Conservation (phyloP, 2,888 invertebrate species). For the Trachelus troglodyta region DNA sequence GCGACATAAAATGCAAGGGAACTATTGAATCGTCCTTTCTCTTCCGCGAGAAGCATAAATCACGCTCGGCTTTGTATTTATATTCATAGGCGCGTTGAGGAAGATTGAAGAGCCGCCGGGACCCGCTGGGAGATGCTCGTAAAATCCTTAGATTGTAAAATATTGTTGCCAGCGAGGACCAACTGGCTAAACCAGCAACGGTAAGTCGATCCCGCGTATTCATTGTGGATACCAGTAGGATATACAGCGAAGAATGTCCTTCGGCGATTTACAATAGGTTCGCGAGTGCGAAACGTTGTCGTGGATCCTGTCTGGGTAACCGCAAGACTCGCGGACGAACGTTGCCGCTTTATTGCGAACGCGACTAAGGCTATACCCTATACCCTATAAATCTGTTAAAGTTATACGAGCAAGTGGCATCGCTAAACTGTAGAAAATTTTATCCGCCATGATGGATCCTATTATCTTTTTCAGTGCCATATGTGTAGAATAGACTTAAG, state of each 20-base stretch:
- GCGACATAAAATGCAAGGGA: slow-evolving; percentile 53
- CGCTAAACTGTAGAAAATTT: not conserved
- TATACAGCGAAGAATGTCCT: not conserved
- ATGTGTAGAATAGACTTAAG: not conserved
- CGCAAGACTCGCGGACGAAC: not conserved
- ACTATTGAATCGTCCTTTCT: slow-evolving; percentile 52
- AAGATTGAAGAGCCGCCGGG: slow-evolving; percentile 58
- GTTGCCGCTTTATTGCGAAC: not conserved
- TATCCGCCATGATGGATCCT: not conserved
- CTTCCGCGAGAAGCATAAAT: slow-evolving; percentile 51
- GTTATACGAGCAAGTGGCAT: not conserved
- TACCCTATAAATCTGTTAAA: not conserved
- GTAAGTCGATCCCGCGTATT: not conserved
- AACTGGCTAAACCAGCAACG: not conserved
- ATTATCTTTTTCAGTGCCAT: not conserved
- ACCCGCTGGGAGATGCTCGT: slow-evolving; percentile 54
- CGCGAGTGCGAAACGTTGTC: not conserved
- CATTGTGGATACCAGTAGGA: not conserved
- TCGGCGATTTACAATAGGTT: not conserved
- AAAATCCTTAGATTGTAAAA: slow-evolving; percentile 61
- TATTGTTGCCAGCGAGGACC: slow-evolving; percentile 48
- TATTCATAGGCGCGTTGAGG: slow-evolving; percentile 60
- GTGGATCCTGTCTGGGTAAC: not conserved
- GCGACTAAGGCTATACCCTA: not conserved
- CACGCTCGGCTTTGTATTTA: slow-evolving; percentile 58